phyloP scores from a whole-genome alignment of 2,113 vertebrate genomes.

The Anser cygnoides region DNA sequence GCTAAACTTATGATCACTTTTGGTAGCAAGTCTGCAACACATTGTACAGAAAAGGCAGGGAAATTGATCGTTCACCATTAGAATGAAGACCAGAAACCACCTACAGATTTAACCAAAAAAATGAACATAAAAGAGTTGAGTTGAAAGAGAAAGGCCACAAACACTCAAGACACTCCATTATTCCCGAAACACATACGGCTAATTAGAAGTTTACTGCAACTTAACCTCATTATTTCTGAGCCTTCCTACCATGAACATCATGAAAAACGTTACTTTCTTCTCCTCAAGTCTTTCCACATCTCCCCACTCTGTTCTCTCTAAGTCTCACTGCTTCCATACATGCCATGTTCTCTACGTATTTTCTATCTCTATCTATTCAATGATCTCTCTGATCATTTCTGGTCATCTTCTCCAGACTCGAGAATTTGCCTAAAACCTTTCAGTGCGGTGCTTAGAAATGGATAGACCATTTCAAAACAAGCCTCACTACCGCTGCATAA shows the following conservation, averaged over 20 bases:
- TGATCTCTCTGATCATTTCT: background rate
- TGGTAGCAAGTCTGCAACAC: background rate
- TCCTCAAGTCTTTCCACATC: background rate
- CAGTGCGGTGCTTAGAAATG: background rate
- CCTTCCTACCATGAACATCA: background rate
- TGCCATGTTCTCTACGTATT: background rate
- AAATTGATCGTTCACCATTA: background rate
- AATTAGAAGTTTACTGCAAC: background rate
- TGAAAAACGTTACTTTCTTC: background rate
- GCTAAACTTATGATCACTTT: background rate
- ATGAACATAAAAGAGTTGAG: background rate
- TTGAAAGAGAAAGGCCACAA: background rate
- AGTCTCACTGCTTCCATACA: background rate
- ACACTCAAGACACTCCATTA: background rate
- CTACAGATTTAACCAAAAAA: background rate
- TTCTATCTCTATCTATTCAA: no score
- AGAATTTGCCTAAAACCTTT: background rate
- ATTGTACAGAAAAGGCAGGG: background rate
- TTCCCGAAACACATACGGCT: background rate
- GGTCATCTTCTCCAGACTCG: background rate
- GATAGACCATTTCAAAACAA: background rate
- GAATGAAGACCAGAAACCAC: background rate
- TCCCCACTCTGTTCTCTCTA: background rate
- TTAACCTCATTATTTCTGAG: background rate
- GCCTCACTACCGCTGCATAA: background rate